Base-by-base conservation (phyloP, 2,888 invertebrate species). In the Drosophila putrida region DNA sequence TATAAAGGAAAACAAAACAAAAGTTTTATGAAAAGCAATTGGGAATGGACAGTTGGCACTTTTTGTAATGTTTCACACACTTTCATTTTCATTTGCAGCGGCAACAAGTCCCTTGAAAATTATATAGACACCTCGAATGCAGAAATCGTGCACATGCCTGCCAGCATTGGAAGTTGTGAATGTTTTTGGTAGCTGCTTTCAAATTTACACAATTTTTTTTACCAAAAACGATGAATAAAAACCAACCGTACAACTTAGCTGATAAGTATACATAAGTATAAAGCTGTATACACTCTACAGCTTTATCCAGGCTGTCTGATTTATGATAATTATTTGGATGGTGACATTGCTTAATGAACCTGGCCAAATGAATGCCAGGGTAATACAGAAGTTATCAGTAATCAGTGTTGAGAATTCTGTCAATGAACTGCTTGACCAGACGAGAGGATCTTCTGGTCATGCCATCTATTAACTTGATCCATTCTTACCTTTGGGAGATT, bases 331-430 rank as follows among this genome's bases (percentile, higher is more conserved):
- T 15, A 28, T 15, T 13, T 49, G 47, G 6, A 20, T 41, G 46
- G 27, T 57, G 73, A 72, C 80, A 77, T 80, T 72, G 71, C 64
- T 75, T 70, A 82, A 82, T 82, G 80, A 80, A 75, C 63, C 43
- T 50, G 43, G 43, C 58, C 25, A 65, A 74, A 61, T 61, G 49
- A 60, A 70, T 82, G 71, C 28, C 72, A 59, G 66, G 47, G 73
- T 80, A 78, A 63, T 61, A 71, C 80, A 75, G 75, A 71, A 78
- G 85, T 75, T 54, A 69, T 71, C 71, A 54, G 49, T 41, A 46
- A 73, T 72, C 57, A 65, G 77, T 73, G 66, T 46, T 59, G 64
- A 77, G 46, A 28, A 59, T 63, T 70, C 73, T 68, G 76, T 69
- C 72, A 62, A 31, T 65, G 64, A 68, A 64, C 58, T 41, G 49